phyloP scores from a whole-genome alignment of 2,113 vertebrate species.

The Callopanchax toddi region DNA sequence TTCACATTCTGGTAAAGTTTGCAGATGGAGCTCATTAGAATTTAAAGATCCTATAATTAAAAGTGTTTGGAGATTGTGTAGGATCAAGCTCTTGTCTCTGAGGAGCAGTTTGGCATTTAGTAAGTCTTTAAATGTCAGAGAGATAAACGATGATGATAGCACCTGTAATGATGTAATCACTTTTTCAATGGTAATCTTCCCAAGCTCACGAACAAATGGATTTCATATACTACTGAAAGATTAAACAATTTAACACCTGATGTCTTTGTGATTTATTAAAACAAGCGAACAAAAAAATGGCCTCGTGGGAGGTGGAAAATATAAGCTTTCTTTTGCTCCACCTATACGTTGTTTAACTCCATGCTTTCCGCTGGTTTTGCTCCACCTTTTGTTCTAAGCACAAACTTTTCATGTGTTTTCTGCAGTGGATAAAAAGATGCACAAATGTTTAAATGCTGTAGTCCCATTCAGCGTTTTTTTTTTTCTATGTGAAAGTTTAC shows the following conservation, averaged over 20 bases:
- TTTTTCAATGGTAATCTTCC: constrained; percentile 70
- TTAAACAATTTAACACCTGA: constrained; percentile 80
- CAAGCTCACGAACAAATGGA: constrained; percentile 80
- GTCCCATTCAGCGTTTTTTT: constrained; percentile 70
- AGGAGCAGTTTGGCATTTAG: constrained; percentile 73
- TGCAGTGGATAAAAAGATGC: constrained; percentile 43
- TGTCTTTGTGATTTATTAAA: constrained; percentile 74
- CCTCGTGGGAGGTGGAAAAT: constrained; percentile 56
- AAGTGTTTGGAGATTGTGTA: constrained; percentile 53
- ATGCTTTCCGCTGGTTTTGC: constrained; percentile 28
- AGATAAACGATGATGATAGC: constrained; percentile 79
- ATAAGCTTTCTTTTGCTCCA: constrained; percentile 46
- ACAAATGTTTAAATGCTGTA: constrained; percentile 56
- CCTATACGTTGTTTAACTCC: constrained; percentile 51
- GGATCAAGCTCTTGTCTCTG: constrained; percentile 64
- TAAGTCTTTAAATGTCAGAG: constrained; percentile 69
- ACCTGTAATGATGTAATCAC: constrained; percentile 75
- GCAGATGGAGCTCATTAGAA: constrained; percentile 38
- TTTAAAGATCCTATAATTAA: constrained; percentile 67
- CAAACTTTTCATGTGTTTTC: constrained; percentile 17
- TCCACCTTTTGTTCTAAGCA: constrained; percentile 10
- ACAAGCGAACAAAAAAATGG: constrained; percentile 39
- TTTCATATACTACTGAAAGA: constrained; percentile 80
- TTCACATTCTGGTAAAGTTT: constrained; percentile 23
- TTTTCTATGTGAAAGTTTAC: constrained; percentile 87